These are phyloP conservation scores for Andrena dorsata DNA, from an alignment of 2,888 invertebrate genomes.

Conservation along the genomic window DNA sequence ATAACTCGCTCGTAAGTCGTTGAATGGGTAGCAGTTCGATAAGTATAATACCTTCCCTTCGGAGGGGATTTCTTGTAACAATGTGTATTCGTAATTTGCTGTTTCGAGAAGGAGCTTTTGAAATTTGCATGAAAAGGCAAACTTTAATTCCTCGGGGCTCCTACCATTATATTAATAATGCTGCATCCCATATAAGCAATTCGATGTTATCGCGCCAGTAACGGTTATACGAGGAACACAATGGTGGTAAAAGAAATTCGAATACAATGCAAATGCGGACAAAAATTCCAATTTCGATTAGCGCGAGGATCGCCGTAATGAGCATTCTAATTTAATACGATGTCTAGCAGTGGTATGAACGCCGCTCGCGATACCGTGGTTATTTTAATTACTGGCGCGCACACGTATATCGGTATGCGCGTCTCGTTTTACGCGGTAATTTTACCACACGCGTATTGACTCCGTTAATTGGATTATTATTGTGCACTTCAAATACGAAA, in stretches of 20 bases:
- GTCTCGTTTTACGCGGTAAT: slow-evolving; percentile 9
- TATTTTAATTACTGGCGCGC: slow-evolving; percentile 20
- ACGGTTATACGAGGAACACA: not conserved
- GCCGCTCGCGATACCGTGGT: slow-evolving; percentile 7
- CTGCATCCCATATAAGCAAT: not conserved
- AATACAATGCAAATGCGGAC: not conserved
- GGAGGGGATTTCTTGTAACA: slow-evolving; percentile 19
- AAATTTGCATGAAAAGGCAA: not conserved
- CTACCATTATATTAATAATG: not conserved
- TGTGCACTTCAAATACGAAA: slow-evolving; percentile 3
- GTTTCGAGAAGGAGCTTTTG: not conserved
- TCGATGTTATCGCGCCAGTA: not conserved
- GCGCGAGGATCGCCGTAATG: not conserved
- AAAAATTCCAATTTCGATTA: slow-evolving; percentile 13
- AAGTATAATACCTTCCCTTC: slow-evolving; percentile 7
- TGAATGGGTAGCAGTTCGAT: slow-evolving; percentile 23
- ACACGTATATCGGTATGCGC: not conserved
- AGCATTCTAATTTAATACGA: slow-evolving; percentile 4
- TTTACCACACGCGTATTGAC: slow-evolving; percentile 2
- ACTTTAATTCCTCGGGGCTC: not conserved
- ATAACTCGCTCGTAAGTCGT: slow-evolving; percentile 18
- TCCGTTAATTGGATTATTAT: slow-evolving; percentile 19
- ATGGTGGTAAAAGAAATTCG: not conserved
- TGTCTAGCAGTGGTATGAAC: not conserved
- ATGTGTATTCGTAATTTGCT: slow-evolving; percentile 2